Conservation (phyloP, 2,888 invertebrate species). For the Thereva unica region DNA sequence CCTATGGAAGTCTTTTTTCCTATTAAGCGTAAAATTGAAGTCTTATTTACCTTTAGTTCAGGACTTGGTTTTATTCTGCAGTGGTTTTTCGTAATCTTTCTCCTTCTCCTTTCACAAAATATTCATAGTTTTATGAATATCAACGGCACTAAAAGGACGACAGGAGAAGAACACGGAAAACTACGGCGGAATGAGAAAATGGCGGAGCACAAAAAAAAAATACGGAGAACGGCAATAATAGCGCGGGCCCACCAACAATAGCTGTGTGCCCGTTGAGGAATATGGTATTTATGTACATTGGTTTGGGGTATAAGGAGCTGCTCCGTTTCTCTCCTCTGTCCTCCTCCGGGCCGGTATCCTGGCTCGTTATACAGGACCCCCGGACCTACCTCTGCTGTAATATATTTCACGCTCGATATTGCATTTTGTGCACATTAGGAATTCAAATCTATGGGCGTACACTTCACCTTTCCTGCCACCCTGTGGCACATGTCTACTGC, state of each 20-base stretch:
- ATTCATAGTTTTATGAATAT: constrained; percentile 33
- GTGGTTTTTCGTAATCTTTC: not conserved
- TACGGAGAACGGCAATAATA: constrained; percentile 12
- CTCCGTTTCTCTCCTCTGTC: not conserved
- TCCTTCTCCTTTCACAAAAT: constrained; percentile 21
- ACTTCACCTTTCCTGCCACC: not conserved
- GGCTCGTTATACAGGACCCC: not conserved
- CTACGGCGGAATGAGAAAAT: no score
- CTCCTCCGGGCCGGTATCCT: not conserved
- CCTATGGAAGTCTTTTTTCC: constrained; percentile 13
- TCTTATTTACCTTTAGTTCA: constrained; percentile 20
- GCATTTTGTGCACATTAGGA: constrained; percentile 23
- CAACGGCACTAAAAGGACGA: constrained; percentile 9
- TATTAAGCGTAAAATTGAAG: constrained; percentile 29
- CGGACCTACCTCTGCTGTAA: not conserved
- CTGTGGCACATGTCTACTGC: constrained; percentile 14
- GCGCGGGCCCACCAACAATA: constrained; percentile 11
- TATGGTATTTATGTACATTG: not conserved
- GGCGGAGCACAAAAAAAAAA: not conserved
- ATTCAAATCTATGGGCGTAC: constrained; percentile 12
- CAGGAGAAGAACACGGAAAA: not conserved
- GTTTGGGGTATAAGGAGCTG: not conserved
- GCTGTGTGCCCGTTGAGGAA: constrained; percentile 7
- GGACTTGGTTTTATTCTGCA: constrained; percentile 8
- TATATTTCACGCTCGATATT: constrained; percentile 8